These are phyloP conservation scores for Oreamnos americanus DNA, from an alignment of 2,113 vertebrate species.

Conservation along the genomic window DNA sequence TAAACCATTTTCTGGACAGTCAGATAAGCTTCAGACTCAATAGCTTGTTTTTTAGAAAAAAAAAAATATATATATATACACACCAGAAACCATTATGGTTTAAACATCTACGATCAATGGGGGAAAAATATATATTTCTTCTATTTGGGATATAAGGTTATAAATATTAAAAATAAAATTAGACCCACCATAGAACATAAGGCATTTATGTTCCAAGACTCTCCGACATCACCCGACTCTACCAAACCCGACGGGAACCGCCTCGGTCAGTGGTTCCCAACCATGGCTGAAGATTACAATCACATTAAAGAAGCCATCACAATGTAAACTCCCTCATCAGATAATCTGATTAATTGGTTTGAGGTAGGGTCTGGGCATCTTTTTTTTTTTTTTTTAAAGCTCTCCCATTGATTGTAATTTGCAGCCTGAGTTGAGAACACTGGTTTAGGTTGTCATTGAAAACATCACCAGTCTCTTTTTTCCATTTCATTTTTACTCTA, in stretches of 20 bases:
- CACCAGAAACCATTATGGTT: background rate
- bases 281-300: background rate
- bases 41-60: background rate
- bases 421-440: background rate
- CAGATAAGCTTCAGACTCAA: slow-evolving; percentile 24
- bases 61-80: background rate
- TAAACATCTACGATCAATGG: background rate
- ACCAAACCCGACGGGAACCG: background rate
- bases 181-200: background rate
- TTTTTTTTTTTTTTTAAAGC: background rate
- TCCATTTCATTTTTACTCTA: slow-evolving; percentile 2
- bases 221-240: background rate
- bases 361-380: background rate
- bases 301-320: background rate
- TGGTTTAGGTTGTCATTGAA: slow-evolving; percentile 18
- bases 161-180: background rate
- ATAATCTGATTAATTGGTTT: slow-evolving; percentile 17
- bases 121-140: background rate
- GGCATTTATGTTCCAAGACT: background rate
- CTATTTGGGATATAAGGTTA: background rate
- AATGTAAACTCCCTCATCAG: background rate
- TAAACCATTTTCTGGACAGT: slow-evolving; percentile 24
- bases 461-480: background rate
- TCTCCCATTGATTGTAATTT: slow-evolving; percentile 23
- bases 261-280: background rate